A percentile compares a stretch with the other conserved stretches of the same genome.
phyloP scores from a whole-genome alignment of 1,140 invertebrate species.

The Halictus rubicundus region DNA sequence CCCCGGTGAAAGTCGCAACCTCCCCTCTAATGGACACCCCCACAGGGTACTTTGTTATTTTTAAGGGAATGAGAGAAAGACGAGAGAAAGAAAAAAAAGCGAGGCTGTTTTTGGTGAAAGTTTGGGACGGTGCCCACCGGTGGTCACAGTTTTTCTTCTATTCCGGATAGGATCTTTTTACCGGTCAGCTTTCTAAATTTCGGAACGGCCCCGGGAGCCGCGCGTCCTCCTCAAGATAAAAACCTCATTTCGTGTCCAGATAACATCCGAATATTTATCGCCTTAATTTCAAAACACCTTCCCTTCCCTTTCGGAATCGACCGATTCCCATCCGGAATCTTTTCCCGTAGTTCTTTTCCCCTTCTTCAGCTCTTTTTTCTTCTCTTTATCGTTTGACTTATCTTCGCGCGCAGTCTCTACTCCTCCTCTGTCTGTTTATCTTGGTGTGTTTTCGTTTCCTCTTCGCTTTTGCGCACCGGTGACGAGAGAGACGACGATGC shows the following conservation, averaged over 20 bases:
- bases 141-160: slow-evolving; percentile 13
- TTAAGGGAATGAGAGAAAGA: slow-evolving; percentile 21
- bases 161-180: slow-evolving; percentile 18
- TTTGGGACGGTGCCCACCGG: slow-evolving; percentile 31
- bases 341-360: no score
- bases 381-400: no score
- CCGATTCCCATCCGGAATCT: background rate
- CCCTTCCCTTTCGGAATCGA: background rate
- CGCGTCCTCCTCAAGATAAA: background rate
- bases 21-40: slow-evolving; percentile 16
- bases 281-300: background rate
- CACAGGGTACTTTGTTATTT: slow-evolving; percentile 36
- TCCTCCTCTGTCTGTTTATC: no score
- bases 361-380: no score
- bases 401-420: no score
- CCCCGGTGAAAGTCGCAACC: slow-evolving; percentile 70
- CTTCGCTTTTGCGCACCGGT: background rate
- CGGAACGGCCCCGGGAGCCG: background rate
- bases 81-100: slow-evolving; percentile 37
- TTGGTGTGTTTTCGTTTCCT: no score
- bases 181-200: slow-evolving; percentile 30
- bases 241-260: background rate
- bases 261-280: slow-evolving; percentile 12
- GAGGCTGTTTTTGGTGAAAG: slow-evolving; percentile 55
- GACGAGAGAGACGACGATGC: background rate